Base-by-base conservation (phyloP, 2,888 invertebrate genomes). In the Rhagonycha lutea region DNA sequence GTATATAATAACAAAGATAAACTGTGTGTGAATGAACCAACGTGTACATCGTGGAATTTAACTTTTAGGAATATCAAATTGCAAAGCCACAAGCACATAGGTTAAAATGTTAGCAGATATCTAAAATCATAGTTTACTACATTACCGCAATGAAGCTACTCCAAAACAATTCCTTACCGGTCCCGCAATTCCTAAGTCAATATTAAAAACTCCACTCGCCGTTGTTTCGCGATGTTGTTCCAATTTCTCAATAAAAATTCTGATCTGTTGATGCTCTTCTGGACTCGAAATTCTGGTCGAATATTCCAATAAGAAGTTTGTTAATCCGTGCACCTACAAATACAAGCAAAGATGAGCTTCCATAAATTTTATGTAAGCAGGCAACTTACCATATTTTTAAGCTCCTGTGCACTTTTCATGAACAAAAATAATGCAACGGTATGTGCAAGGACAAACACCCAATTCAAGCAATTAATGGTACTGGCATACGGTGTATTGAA, bases 21-120 rank as follows among this genome's bases (percentile, higher is more conserved):
- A n/a, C 12, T 32, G 7, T 47, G 47, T n/a, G 7, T n/a, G 18
- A 2, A 18, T 71, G 61, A 24, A 32, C 26, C 18, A 28, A 9
- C 62, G 47, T 47, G 12, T 23, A 32, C 14, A 14, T 47, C n/a
- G 47, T 47, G 47, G n/a, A 47, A n/a, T 67, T 80, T 83, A 82
- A 73, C 84, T 83, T 75, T 83, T 85, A 5, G 87, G 86, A 69
- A 87, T 83, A 76, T 87, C 86, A 81, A 88, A 88, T 75, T 88
- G 88, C 61, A 88, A 74, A 14, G 87, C 87, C 4, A 88, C 88
- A 76, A 88, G 81, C 10, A 88, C 86, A 74, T 88, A 88, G 0
- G 88, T 88, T 23, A 88, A 78, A 71, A 88, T 85, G 77, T 86
- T 87, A 10, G 87, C 87, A 69, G 84, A 86, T 75, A 88, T 86